Evolutionary conservation across 2,113 vertebrate genomes (phyloP).

Genomic region (Mohoua ochrocephala): DNA sequence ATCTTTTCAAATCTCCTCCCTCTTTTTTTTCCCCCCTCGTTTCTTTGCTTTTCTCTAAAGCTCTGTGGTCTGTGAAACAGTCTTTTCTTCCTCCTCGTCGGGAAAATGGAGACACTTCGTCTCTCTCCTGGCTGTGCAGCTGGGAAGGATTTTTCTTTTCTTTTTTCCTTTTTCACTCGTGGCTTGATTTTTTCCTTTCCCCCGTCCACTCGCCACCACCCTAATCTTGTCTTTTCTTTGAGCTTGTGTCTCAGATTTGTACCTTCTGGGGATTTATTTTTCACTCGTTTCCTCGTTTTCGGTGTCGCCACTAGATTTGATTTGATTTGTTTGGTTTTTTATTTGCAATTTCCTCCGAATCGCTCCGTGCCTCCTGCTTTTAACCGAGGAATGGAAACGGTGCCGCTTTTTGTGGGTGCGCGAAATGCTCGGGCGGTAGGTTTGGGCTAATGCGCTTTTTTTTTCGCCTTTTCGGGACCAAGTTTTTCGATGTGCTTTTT

Average conservation of each 20-base stretch:
- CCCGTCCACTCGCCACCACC: not conserved
- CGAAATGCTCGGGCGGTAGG: conserved; percentile 50
- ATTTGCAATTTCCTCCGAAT: conserved; percentile 20
- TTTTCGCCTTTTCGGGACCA: not conserved
- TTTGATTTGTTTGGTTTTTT: conserved; percentile 3
- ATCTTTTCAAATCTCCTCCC: conserved; percentile 78
- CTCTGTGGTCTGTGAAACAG: conserved; percentile 68
- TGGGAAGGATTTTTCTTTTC: conserved; percentile 58
- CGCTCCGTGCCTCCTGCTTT: not conserved
- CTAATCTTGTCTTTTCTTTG: conserved; percentile 10
- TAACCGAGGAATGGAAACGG: conserved; percentile 38
- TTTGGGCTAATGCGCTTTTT: conserved; percentile 16
- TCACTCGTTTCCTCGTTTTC: conserved; percentile 41
- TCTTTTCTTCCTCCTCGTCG: conserved; percentile 64
- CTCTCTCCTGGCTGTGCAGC: conserved; percentile 46
- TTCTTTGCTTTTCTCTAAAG: conserved; percentile 69
- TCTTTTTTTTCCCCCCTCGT: conserved; percentile 65
- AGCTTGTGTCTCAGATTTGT: not conserved
- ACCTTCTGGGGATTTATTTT: conserved; percentile 50
- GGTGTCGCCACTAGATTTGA: not conserved
- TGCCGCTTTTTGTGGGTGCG: conserved; percentile 33
- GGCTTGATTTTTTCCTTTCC: conserved; percentile 29
- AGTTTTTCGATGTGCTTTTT: not conserved
- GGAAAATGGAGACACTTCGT: conserved; percentile 73
- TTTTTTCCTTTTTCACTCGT: conserved; percentile 44